Base-by-base conservation (phyloP, 2,888 invertebrate genomes). In the Aspidiotus rigidus region DNA sequence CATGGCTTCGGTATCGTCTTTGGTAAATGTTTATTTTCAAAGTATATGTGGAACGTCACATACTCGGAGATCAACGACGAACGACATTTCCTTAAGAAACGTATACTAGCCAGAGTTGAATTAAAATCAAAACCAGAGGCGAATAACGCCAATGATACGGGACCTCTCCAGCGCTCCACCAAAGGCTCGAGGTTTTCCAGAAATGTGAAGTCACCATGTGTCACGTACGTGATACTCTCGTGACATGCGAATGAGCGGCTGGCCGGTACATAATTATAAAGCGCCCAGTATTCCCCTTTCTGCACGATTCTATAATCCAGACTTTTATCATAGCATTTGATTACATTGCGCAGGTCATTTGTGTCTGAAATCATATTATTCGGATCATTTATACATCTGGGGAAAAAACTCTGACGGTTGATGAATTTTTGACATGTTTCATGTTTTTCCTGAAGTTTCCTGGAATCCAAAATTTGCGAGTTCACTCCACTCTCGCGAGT, bases 171-270 rank as follows among this genome's bases (percentile, higher is more conserved):
- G 80, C 88, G 83, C 77, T 90, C 87, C 77, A 93, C 80, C 75
- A 95, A 81, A 71, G 92, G 90, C 77, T 86, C 84, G 75, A 93
- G 82, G 79, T 95, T 94, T 79, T 93, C 90, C 76, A 94, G 83
- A 81, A 93, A 94, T 74, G 92, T 90, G 80, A 86, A 91, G 76
- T 93, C 93, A 7, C 90, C 91, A 78, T 94, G 94, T 13, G 94
- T 94, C 49, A 93, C 92, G 77, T 93, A 93, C 1, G 94, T 94
- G 73, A 94, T 84, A 74, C 86, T 86, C 79, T 92, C 90, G 79
- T 90, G 88, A 79, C 93, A 93, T 76, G 71, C 73, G 71, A 74
- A 74, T 62, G 71, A 70, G 72, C 77, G 77, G 71, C 86, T 85
- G 70, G 90, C 89, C 54, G 84, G 83, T 73, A 92, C 84, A 77